Conservation (phyloP, 1,140 invertebrate species). For the Philopotamus ludificatus region DNA sequence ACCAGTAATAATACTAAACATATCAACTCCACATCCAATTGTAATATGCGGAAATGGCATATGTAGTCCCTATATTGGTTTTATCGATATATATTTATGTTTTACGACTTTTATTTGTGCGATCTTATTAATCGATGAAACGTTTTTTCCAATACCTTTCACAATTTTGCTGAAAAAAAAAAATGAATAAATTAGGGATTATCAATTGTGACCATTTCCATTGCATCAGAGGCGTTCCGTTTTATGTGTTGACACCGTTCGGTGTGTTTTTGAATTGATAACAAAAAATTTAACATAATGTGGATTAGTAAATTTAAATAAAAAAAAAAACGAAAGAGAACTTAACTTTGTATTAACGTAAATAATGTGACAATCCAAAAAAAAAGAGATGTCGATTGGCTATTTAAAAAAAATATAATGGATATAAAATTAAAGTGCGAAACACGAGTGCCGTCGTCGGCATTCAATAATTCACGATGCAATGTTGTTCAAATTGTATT, state of each 20-base stretch:
- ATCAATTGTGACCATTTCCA: conserved; percentile 15
- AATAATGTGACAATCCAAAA: conserved; percentile 6
- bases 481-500: conserved; percentile 4
- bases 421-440: too few relatives aligned
- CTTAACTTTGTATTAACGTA: not conserved
- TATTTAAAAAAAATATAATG: not conserved
- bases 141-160: not conserved
- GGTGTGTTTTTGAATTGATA: conserved; percentile 14
- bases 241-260: conserved; percentile 23
- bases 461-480: too few relatives aligned
- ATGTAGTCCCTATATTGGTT: not conserved
- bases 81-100: not conserved
- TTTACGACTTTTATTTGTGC: not conserved
- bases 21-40: conserved; percentile 40
- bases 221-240: conserved; percentile 20
- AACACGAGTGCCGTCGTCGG: too few relatives aligned
- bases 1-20: conserved; percentile 42
- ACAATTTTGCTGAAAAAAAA: not conserved
- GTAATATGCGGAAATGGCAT: conserved; percentile 36
- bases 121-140: not conserved
- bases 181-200: not conserved
- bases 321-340: not conserved
- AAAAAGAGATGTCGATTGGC: conserved; percentile 11
- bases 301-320: not conserved
- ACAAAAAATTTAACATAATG: conserved; percentile 13